Conservation (phyloP, 35 echinoderm and acorn worm genomes). For the Lytechinus pictus region DNA sequence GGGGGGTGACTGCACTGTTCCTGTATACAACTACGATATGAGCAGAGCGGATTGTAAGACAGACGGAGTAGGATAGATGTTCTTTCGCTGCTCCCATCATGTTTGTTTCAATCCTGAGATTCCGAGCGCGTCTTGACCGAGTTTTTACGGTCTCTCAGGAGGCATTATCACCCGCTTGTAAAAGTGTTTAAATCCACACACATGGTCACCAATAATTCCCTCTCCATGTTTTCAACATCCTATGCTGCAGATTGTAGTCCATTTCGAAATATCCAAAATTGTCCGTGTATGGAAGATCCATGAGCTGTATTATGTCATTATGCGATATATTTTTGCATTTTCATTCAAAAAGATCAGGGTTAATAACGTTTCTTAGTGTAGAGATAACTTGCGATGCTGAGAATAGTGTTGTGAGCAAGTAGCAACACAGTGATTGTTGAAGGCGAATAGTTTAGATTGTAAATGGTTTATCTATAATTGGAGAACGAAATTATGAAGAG, state of each 20-base stretch:
- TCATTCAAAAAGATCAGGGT: too few relatives aligned
- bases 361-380: too few relatives aligned
- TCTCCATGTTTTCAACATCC: background rate
- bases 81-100: background rate
- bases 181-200: slow-evolving; percentile 30
- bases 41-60: background rate
- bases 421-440: too few relatives aligned
- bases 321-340: too few relatives aligned
- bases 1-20: background rate
- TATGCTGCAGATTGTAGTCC: background rate
- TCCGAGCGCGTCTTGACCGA: slow-evolving; percentile 49
- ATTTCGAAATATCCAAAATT: too few relatives aligned
- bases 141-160: slow-evolving; percentile 34
- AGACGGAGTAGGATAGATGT: background rate
- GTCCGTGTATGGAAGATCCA: too few relatives aligned
- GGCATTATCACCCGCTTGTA: slow-evolving; percentile 39
- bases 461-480: too few relatives aligned
- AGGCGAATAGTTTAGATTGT: too few relatives aligned
- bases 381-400: too few relatives aligned
- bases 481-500: too few relatives aligned
- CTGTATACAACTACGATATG: background rate
- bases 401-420: too few relatives aligned
- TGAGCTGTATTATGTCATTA: too few relatives aligned
- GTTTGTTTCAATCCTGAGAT: slow-evolving; percentile 18
- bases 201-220: background rate